Conservation (phyloP, 1,140 invertebrate species). For the Ptiloglossa arizonensis region DNA sequence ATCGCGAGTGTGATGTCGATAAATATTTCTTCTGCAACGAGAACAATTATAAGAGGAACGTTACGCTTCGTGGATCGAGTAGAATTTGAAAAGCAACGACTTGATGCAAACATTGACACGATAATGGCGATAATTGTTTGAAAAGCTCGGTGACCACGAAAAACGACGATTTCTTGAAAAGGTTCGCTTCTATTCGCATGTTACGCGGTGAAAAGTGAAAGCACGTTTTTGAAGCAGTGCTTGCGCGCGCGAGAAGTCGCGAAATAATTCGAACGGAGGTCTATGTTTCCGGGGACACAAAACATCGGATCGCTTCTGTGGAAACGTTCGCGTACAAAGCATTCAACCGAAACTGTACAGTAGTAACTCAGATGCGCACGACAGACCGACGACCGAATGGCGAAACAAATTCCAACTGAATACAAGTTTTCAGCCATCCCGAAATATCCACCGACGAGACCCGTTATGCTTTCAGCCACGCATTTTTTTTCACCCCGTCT, state of each 20-base stretch:
- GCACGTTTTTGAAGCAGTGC: slow-evolving; percentile 7
- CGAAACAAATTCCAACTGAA: slow-evolving; percentile 6
- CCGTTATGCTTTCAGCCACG: background rate
- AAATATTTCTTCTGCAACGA: too few relatives aligned
- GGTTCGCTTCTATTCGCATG: background rate
- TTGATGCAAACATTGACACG: background rate
- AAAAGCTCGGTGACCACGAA: background rate
- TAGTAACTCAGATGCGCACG: background rate
- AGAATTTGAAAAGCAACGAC: too few relatives aligned
- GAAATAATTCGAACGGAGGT: slow-evolving; percentile 37
- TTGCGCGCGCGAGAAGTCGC: slow-evolving; percentile 32
- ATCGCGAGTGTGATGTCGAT: too few relatives aligned
- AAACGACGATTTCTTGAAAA: background rate
- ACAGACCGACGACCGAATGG: slow-evolving; percentile 9
- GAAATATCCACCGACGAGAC: background rate
- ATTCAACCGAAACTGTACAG: slow-evolving; percentile 5
- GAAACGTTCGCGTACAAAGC: slow-evolving; percentile 26
- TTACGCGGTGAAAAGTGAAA: slow-evolving; percentile 22
- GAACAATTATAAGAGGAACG: too few relatives aligned
- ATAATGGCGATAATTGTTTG: slow-evolving; percentile 9
- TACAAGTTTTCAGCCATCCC: slow-evolving; percentile 17
- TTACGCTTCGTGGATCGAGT: too few relatives aligned
- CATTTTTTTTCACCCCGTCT: background rate
- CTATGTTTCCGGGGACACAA: slow-evolving; percentile 14
- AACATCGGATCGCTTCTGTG: slow-evolving; percentile 20